Evolutionary conservation across 2,113 vertebrate species (phyloP).

Genomic region (Sapajus apella): DNA sequence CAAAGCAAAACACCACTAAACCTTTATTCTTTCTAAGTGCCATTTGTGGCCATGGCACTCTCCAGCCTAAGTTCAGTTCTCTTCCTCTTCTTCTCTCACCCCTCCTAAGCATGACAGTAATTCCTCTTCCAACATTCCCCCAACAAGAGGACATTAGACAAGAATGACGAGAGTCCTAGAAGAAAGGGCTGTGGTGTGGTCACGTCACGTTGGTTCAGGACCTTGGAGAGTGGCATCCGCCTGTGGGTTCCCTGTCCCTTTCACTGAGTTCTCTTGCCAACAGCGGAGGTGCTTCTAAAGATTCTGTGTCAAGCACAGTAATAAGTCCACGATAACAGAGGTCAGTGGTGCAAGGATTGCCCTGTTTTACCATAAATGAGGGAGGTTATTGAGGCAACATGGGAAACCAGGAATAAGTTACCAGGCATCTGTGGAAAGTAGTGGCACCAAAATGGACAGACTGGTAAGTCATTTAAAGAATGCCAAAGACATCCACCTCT

Average conservation of each 20-base stretch:
- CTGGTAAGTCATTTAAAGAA: background rate
- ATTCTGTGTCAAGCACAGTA: background rate
- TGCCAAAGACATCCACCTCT: background rate
- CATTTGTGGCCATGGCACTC: background rate
- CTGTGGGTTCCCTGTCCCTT: accelerated
- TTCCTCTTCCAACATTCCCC: background rate
- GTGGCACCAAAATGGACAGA: background rate
- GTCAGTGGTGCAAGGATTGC: background rate
- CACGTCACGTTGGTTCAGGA: background rate
- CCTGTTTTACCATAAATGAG: background rate
- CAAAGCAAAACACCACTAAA: background rate
- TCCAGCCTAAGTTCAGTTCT: background rate
- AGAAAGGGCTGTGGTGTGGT: accelerated
- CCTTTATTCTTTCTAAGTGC: background rate
- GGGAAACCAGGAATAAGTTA: background rate
- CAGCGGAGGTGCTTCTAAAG: background rate
- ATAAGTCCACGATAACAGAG: background rate
- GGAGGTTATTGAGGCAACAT: background rate
- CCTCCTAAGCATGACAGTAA: background rate
- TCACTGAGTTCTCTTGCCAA: background rate
- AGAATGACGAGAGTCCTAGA: background rate
- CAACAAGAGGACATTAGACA: background rate
- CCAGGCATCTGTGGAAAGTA: background rate
- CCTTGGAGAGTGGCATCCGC: background rate
- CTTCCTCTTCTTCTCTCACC: background rate